Percentiles rank a stretch among this genome's conserved stretches.
Conservation (phyloP, 2,888 invertebrate genomes). For the Eucera pruinosa region DNA sequence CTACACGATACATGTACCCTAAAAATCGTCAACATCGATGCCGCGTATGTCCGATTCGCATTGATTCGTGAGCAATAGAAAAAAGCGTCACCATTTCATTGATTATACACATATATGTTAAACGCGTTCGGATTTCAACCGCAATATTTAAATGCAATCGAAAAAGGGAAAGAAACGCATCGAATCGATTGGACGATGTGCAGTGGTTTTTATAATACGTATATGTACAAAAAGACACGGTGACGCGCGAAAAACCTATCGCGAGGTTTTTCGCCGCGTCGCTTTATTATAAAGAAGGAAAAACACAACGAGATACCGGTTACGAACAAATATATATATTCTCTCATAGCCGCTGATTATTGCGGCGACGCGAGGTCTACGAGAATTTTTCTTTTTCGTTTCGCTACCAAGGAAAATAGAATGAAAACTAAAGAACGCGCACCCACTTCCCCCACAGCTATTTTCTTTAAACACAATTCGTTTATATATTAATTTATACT, state of each 20-base stretch:
- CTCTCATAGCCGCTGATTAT: background rate
- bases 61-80: constrained; percentile 34
- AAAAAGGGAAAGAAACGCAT: constrained; percentile 3
- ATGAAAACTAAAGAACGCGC: constrained; percentile 48
- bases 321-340: constrained; percentile 21
- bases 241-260: constrained; percentile 8
- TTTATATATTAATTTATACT: constrained; percentile 66
- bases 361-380: constrained; percentile 20
- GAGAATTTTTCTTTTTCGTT: constrained; percentile 17
- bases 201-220: too few relatives aligned
- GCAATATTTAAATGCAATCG: too few relatives aligned
- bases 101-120: background rate
- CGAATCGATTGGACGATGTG: constrained; percentile 36
- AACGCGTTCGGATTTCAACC: too few relatives aligned
- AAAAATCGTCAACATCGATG: constrained; percentile 61
- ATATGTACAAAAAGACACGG: constrained; percentile 64
- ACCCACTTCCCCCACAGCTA: constrained; percentile 61
- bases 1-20: constrained; percentile 60
- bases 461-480: constrained; percentile 68
- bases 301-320: constrained; percentile 53
- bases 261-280: background rate
- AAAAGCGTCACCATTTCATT: constrained; percentile 23
- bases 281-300: constrained; percentile 7
- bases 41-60: constrained; percentile 44
- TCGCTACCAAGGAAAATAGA: constrained; percentile 23